A percentile compares a stretch with the other conserved stretches of the same genome.
phyloP scores from a whole-genome alignment of 2,888 invertebrate species.

The Cantharis flavilabris region DNA sequence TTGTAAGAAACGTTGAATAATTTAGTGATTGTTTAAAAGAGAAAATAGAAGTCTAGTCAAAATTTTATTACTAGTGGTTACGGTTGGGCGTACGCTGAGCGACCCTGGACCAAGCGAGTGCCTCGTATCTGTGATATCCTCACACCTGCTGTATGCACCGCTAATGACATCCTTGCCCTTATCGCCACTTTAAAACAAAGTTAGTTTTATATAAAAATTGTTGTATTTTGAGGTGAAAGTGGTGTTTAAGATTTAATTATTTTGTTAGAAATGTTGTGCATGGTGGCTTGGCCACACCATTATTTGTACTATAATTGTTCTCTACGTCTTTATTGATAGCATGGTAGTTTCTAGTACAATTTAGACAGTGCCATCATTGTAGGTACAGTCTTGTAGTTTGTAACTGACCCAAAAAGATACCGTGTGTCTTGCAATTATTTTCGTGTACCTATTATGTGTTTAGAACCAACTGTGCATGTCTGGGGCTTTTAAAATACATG shows the following conservation, averaged over 20 bases:
- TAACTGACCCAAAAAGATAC: slow-evolving; percentile 57
- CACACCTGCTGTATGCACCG: slow-evolving; percentile 44
- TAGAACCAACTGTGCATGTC: slow-evolving; percentile 49
- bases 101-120: slow-evolving; percentile 55
- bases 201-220: slow-evolving; percentile 31
- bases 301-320: slow-evolving; percentile 40
- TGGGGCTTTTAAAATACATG: slow-evolving; percentile 47
- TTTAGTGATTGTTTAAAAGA: slow-evolving; percentile 19
- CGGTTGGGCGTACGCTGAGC: slow-evolving; percentile 44
- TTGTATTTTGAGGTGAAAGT: slow-evolving; percentile 36
- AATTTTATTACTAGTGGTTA: slow-evolving; percentile 36
- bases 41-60: slow-evolving; percentile 47
- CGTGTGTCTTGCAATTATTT: slow-evolving; percentile 35
- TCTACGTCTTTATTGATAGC: slow-evolving; percentile 50
- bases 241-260: slow-evolving; percentile 31
- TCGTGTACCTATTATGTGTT: slow-evolving; percentile 41
- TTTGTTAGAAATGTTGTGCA: slow-evolving; percentile 40
- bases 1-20: slow-evolving; percentile 24
- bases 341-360: slow-evolving; percentile 55
- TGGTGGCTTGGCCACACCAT: slow-evolving; percentile 40
- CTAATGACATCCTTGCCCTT: slow-evolving; percentile 32
- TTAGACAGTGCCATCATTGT: slow-evolving; percentile 55
- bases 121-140: slow-evolving; percentile 57
- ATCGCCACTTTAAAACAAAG: slow-evolving; percentile 31
- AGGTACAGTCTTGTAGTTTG: slow-evolving; percentile 54